These are phyloP conservation scores for Hapalemur alaotrensis DNA, from an alignment of 2,797 vertebrate genomes.

Conservation along the genomic window DNA sequence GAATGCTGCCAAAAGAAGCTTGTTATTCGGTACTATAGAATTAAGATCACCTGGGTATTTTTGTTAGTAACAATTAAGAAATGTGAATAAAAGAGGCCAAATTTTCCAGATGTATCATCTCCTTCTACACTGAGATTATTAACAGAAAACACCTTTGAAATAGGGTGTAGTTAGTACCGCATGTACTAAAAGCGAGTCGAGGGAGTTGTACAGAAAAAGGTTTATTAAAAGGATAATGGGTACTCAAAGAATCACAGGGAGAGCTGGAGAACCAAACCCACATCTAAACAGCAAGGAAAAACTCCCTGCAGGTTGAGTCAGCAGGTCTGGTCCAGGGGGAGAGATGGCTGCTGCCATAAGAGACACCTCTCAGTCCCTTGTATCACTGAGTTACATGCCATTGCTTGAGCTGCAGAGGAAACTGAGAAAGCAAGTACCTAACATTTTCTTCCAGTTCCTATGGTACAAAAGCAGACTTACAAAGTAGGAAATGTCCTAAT, in stretches of 20 bases:
- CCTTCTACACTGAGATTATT: neutral
- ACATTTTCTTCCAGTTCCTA: neutral
- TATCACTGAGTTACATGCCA: neutral
- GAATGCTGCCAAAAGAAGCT: neutral
- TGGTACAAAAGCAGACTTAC: neutral
- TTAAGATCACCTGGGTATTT: neutral
- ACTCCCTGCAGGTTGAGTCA: neutral
- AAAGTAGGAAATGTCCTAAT: neutral
- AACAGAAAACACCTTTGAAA: neutral
- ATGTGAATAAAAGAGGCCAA: neutral
- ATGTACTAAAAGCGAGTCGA: neutral
- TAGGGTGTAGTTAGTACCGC: neutral
- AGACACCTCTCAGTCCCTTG: neutral
- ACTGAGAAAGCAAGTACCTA: neutral
- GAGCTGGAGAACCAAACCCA: accelerated
- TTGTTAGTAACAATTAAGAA: neutral
- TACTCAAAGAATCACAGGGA: neutral
- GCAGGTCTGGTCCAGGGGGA: no score
- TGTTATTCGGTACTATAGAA: neutral
- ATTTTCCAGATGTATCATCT: neutral
- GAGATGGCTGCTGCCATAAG: neutral
- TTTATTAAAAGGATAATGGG: neutral
- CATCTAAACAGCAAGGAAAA: neutral
- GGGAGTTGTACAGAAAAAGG: neutral
- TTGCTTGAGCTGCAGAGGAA: neutral